These are phyloP conservation scores for Remorina albescens DNA, from an alignment of 2,797 vertebrate species.

Conservation along the genomic window DNA sequence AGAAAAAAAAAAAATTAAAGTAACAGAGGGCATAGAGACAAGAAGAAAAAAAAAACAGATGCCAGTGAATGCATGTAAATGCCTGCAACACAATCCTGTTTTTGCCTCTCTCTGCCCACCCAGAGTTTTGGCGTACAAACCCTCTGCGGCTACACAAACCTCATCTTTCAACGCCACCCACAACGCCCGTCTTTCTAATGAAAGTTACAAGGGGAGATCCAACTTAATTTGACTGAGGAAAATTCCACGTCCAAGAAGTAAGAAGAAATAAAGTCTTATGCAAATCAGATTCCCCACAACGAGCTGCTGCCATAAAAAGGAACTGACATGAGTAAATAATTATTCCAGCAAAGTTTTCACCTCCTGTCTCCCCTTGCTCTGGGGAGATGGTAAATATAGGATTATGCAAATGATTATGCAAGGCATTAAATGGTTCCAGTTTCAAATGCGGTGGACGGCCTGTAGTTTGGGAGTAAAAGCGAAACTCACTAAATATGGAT, in stretches of 20 bases:
- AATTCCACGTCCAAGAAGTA: slow-evolving; percentile 52
- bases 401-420: slow-evolving; percentile 58
- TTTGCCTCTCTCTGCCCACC: slow-evolving; percentile 55
- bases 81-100: slow-evolving; percentile 50
- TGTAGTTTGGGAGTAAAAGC: slow-evolving; percentile 48
- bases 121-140: slow-evolving; percentile 43
- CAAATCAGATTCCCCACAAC: slow-evolving; percentile 33
- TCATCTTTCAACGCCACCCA: slow-evolving; percentile 63
- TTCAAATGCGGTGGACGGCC: slow-evolving; percentile 49
- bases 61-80: slow-evolving; percentile 39
- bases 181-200: slow-evolving; percentile 42
- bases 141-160: slow-evolving; percentile 45
- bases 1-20: slow-evolving; percentile 11
- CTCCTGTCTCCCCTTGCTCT: slow-evolving; percentile 9
- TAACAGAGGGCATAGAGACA: background rate
- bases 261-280: slow-evolving; percentile 39
- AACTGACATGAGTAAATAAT: slow-evolving; percentile 65
- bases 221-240: slow-evolving; percentile 44
- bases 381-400: slow-evolving; percentile 58
- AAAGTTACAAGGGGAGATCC: slow-evolving; percentile 18
- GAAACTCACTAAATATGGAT: slow-evolving; percentile 61
- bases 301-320: slow-evolving; percentile 36
- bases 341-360: slow-evolving; percentile 37
- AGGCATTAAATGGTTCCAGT: slow-evolving; percentile 59
- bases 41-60: slow-evolving; percentile 12